These are phyloP conservation scores for Bombycilla garrulus DNA, from an alignment of 2,113 vertebrate species.

Conservation along the genomic window DNA sequence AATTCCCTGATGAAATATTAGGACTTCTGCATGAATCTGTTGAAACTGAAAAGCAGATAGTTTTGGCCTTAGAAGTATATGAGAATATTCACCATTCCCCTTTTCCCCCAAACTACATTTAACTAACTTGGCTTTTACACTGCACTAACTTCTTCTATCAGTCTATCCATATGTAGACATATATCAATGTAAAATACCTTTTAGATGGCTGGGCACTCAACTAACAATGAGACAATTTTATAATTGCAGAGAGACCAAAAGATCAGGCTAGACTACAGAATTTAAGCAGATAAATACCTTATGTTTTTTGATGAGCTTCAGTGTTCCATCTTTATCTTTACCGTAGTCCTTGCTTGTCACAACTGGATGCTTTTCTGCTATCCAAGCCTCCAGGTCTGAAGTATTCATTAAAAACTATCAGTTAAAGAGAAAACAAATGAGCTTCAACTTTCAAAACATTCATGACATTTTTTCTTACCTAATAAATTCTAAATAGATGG, in stretches of 20 bases:
- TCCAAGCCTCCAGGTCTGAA: conserved; percentile 81
- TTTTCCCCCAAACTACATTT: not conserved
- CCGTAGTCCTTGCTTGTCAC: conserved; percentile 80
- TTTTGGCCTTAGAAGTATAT: not conserved
- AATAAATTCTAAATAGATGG: not conserved
- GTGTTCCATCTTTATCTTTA: conserved; percentile 75
- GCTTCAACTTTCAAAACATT: not conserved
- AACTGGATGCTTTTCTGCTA: conserved; percentile 75
- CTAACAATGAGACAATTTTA: not conserved
- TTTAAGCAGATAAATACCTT: conserved; percentile 72
- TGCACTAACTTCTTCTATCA: not conserved
- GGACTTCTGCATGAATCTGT: not conserved
- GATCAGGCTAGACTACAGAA: not conserved
- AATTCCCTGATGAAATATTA: not conserved
- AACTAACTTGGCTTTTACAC: not conserved
- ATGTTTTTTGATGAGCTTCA: conserved; percentile 80
- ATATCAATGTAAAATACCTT: not conserved
- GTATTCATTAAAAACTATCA: conserved; percentile 81
- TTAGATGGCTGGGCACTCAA: not conserved
- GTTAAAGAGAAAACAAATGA: not conserved
- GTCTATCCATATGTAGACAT: not conserved
- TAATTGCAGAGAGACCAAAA: not conserved
- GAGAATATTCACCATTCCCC: not conserved
- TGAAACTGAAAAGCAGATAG: not conserved
- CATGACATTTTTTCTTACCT: not conserved